A percentile compares a stretch with the other conserved stretches of the same genome.
Conservation (phyloP, 2,113 vertebrate species). For the Egretta garzetta region DNA sequence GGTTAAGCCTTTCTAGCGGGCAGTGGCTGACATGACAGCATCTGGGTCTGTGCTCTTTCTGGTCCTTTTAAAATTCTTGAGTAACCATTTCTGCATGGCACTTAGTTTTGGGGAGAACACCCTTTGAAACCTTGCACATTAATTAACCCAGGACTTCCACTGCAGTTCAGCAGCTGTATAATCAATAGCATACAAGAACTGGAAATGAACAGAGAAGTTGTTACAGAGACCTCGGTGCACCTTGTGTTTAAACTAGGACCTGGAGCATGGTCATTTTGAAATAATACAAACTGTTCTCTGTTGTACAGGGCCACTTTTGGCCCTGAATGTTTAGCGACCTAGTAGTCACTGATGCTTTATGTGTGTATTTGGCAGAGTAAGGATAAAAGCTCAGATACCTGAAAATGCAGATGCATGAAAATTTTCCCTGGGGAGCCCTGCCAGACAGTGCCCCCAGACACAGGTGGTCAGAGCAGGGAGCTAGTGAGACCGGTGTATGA, state of each 20-base stretch:
- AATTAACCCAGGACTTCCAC: not conserved
- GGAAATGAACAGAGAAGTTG: not conserved
- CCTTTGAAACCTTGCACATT: not conserved
- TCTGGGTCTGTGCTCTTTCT: rapidly evolving
- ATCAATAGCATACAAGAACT: not conserved
- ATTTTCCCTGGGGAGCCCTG: not conserved
- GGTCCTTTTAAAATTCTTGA: not conserved
- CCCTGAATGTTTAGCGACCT: not conserved
- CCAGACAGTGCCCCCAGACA: not conserved
- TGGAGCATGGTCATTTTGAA: not conserved
- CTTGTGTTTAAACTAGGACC: not conserved
- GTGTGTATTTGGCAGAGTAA: not conserved
- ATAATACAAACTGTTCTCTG: not conserved
- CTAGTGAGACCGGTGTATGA: not conserved
- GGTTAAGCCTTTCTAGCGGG: not conserved
- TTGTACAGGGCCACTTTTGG: not conserved
- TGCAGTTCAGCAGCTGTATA: not conserved
- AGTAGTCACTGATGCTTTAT: not conserved
- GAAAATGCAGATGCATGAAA: not conserved
- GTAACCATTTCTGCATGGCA: not conserved
- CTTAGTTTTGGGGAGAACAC: not conserved
- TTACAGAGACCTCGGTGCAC: not conserved
- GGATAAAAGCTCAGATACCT: not conserved
- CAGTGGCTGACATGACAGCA: not conserved
- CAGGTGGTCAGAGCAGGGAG: not conserved